These are phyloP conservation scores for Stenichneumon culpator DNA, from an alignment of 2,888 invertebrate genomes.

Conservation along the genomic window DNA sequence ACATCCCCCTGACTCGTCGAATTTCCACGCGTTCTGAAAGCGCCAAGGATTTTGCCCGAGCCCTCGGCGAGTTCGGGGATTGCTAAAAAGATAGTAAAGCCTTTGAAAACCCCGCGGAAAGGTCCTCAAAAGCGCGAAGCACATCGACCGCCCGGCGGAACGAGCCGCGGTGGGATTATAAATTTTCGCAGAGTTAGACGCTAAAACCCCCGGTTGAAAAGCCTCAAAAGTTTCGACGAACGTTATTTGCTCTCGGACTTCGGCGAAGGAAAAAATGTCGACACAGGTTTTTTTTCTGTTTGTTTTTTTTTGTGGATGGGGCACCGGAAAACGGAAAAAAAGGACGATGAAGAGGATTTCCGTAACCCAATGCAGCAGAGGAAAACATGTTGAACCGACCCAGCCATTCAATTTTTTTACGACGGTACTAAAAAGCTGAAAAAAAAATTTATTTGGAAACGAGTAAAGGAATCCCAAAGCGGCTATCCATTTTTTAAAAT, in stretches of 20 bases:
- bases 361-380: not conserved
- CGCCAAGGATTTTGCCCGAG: conserved; percentile 27
- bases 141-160: conserved; percentile 23
- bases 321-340: not conserved
- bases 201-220: conserved; percentile 35
- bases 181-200: conserved; percentile 37
- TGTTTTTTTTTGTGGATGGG: not conserved
- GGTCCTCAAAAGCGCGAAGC: conserved; percentile 28
- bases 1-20: conserved; percentile 21
- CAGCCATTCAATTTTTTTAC: not conserved
- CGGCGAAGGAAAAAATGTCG: conserved; percentile 8
- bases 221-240: conserved; percentile 42
- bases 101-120: conserved; percentile 35
- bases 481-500: not conserved
- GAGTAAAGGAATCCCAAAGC: not conserved
- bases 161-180: conserved; percentile 39
- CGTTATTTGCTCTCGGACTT: not conserved
- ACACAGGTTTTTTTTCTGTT: conserved; percentile 1
- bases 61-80: conserved; percentile 16
- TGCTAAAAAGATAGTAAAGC: conserved; percentile 36
- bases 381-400: not conserved
- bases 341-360: not conserved
- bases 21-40: conserved; percentile 12
- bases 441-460: not conserved
- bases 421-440: not conserved